Evolutionary conservation across 2,113 vertebrate species (phyloP).

Genomic region (Cryptomyrus ogoouensis): DNA sequence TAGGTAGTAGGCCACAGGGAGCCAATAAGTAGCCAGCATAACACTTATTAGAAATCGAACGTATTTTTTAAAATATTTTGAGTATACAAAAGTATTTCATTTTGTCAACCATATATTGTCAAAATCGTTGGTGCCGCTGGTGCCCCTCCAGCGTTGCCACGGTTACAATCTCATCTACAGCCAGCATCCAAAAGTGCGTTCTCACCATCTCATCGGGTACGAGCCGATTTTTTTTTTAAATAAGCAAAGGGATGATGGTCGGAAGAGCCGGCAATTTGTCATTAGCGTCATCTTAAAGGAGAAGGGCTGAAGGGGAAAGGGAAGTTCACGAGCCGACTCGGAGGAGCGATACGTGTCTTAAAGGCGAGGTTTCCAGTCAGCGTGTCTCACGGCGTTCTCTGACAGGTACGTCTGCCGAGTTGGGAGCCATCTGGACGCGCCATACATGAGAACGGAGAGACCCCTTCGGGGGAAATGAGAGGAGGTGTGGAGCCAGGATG

Average conservation of each 20-base stretch:
- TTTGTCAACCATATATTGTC: too few species aligned
- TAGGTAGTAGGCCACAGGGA: background rate
- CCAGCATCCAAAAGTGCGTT: slow-evolving; percentile 5
- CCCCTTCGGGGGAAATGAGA: background rate
- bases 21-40: background rate
- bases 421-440: background rate
- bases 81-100: background rate
- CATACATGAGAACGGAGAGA: background rate
- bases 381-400: background rate
- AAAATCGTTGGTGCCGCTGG: background rate
- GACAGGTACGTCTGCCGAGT: background rate
- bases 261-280: background rate
- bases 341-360: background rate
- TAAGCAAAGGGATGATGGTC: background rate
- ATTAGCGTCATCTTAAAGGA: background rate
- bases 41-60: background rate
- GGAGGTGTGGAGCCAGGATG: background rate
- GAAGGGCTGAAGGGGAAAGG: background rate
- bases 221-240: background rate
- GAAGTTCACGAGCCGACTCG: background rate
- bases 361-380: background rate
- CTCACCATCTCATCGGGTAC: background rate
- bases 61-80: background rate
- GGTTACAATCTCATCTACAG: slow-evolving; percentile 23
- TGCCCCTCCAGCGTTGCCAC: slow-evolving; percentile 15